A percentile compares a stretch with the other conserved stretches of the same genome.
These are phyloP conservation scores for Podarcis raffonei DNA, from an alignment of 2,113 vertebrate species.

Conservation along the genomic window DNA sequence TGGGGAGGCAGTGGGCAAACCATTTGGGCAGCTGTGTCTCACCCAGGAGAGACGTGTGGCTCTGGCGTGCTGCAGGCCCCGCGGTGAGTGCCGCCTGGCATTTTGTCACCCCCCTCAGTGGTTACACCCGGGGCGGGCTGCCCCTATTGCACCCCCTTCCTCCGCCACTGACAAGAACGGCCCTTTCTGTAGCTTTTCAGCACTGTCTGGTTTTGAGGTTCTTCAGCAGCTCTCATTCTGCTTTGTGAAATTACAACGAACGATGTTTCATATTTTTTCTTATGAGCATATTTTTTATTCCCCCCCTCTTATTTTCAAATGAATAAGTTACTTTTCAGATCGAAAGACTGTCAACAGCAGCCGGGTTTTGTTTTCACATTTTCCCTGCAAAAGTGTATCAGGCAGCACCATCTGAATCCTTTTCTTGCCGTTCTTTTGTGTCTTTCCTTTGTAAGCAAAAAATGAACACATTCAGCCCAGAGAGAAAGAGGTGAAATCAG, in stretches of 20 bases:
- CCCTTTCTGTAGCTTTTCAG: fast-evolving
- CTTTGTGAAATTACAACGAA: slow-evolving; percentile 35
- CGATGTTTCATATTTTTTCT: slow-evolving; percentile 27
- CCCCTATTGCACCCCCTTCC: no score
- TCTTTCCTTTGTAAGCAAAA: slow-evolving; percentile 70
- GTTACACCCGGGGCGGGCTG: no score
- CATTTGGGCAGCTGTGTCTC: no score
- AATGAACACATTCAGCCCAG: slow-evolving; percentile 66
- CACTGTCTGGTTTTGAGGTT: fast-evolving
- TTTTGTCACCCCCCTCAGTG: no score
- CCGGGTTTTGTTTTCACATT: slow-evolving; percentile 64
- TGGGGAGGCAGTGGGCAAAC: no score
- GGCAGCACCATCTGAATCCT: slow-evolving; percentile 68
- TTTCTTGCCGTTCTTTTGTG: slow-evolving; percentile 73
- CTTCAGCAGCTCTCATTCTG: fast-evolving
- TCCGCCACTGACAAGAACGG: not conserved
- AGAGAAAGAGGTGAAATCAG: slow-evolving; percentile 70
- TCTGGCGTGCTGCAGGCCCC: no score
- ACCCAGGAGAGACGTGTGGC: no score
- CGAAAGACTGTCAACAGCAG: slow-evolving; percentile 46
- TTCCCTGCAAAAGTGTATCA: slow-evolving; percentile 63
- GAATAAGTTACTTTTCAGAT: slow-evolving; percentile 54
- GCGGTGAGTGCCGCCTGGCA: no score
- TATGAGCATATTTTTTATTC: slow-evolving; percentile 50
- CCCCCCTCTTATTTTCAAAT: not conserved